These are phyloP conservation scores for Hemicentrotus pulcherrimus DNA, from an alignment of 35 echinoderm and acorn worm species.

Conservation along the genomic window DNA sequence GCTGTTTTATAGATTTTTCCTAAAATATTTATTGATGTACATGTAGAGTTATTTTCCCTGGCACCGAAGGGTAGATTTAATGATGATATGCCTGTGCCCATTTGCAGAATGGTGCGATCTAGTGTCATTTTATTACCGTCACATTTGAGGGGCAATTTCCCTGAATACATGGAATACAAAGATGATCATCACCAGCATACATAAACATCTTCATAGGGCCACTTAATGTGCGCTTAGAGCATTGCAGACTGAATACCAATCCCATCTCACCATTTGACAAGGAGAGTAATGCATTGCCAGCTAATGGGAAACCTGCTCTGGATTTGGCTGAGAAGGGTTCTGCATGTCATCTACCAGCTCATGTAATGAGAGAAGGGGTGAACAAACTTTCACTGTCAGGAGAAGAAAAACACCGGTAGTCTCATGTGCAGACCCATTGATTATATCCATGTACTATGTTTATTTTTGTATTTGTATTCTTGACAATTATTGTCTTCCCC, in stretches of 20 bases:
- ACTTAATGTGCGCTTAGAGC: background rate
- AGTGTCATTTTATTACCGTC: background rate
- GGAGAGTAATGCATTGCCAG: background rate
- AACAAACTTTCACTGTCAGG: background rate
- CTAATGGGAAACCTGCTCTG: background rate
- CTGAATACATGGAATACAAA: background rate
- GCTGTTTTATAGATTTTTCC: too few relatives aligned
- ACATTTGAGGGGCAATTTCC: background rate
- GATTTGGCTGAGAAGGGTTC: background rate
- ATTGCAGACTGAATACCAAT: background rate
- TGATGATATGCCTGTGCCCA: background rate
- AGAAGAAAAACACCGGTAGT: background rate
- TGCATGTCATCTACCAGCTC: background rate
- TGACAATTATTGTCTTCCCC: background rate
- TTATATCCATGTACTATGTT: background rate
- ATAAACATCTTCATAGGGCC: background rate
- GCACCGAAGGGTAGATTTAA: background rate
- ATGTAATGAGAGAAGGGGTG: background rate
- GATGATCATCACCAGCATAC: background rate
- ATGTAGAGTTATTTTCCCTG: background rate
- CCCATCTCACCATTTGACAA: background rate
- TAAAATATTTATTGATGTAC: background rate
- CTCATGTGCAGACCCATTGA: background rate
- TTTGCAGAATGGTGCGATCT: background rate
- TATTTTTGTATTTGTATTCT: background rate